phyloP scores from a whole-genome alignment of 2,888 invertebrate genomes.

The Drepanosiphum platanoidis region DNA sequence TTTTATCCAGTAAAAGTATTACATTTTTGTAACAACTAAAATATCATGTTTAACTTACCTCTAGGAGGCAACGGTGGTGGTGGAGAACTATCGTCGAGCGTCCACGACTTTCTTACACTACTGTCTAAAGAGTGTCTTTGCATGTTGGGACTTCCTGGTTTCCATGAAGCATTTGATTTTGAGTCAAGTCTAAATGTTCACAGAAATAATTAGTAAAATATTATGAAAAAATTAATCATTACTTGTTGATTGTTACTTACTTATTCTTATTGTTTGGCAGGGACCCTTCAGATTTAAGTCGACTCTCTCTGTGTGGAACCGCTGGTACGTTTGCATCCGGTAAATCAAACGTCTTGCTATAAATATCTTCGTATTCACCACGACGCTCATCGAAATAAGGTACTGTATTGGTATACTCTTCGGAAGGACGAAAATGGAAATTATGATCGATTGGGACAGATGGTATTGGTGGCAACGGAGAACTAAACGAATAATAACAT shows the following conservation, averaged over 20 bases:
- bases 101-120: conserved; percentile 58
- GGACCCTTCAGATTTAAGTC: conserved; percentile 46
- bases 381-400: conserved; percentile 66
- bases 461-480: conserved; percentile 84
- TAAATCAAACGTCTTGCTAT: conserved; percentile 43
- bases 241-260: conserved; percentile 26
- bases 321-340: not conserved
- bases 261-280: conserved; percentile 38
- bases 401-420: conserved; percentile 66
- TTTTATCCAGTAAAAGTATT: too few species aligned
- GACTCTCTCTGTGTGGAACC: conserved; percentile 36
- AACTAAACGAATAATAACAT: conserved; percentile 70
- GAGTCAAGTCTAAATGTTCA: conserved; percentile 27
- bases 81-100: conserved; percentile 69
- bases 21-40: too few species aligned
- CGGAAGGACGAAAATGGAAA: conserved; percentile 67
- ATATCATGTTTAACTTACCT: conserved; percentile 68
- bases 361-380: conserved; percentile 54
- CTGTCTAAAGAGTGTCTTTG: conserved; percentile 62
- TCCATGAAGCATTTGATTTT: conserved; percentile 44
- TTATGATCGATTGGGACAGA: conserved; percentile 80
- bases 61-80: conserved; percentile 85
- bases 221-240: not conserved
- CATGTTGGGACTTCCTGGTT: conserved; percentile 56
- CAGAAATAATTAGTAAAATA: not conserved